These are phyloP conservation scores for Osmerus mordax DNA, from an alignment of 2,113 vertebrate genomes.

Conservation along the genomic window DNA sequence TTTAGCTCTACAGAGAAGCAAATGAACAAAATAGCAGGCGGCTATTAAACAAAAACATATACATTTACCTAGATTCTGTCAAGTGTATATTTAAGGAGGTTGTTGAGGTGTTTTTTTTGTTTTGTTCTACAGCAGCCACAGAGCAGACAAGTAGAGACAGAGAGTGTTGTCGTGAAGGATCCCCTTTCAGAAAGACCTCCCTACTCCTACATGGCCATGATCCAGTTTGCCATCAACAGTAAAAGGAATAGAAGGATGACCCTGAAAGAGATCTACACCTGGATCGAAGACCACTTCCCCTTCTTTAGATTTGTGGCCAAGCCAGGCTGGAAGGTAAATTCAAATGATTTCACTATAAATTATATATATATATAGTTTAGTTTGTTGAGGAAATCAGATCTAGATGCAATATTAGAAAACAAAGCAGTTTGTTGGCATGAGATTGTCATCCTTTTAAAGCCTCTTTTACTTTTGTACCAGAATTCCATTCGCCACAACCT, in stretches of 20 bases:
- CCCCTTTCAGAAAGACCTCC: constrained; percentile 81
- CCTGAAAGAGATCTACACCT: constrained; percentile 92
- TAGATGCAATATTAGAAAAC: neutral
- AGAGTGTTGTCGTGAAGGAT: constrained; percentile 51
- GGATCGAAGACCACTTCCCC: constrained; percentile 94
- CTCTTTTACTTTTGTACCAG: constrained; percentile 55
- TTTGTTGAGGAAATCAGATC: neutral
- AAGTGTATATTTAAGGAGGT: no score
- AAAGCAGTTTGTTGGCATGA: neutral
- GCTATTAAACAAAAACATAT: no score
- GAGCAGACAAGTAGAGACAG: neutral
- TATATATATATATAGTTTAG: neutral
- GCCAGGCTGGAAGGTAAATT: constrained; percentile 92
- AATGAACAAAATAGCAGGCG: neutral
- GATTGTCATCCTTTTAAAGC: neutral
- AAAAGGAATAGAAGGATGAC: constrained; percentile 85
- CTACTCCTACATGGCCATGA: constrained; percentile 98
- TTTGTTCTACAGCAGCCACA: constrained; percentile 9
- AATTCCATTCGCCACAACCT: constrained; percentile 97
- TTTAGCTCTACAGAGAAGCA: neutral
- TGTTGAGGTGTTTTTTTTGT: neutral
- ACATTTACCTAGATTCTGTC: no score
- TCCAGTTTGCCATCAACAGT: constrained; percentile 98
- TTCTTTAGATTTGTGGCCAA: constrained; percentile 92
- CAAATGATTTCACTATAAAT: neutral